Base-by-base conservation (phyloP, 2,113 vertebrate genomes). In the Axis porcinus region DNA sequence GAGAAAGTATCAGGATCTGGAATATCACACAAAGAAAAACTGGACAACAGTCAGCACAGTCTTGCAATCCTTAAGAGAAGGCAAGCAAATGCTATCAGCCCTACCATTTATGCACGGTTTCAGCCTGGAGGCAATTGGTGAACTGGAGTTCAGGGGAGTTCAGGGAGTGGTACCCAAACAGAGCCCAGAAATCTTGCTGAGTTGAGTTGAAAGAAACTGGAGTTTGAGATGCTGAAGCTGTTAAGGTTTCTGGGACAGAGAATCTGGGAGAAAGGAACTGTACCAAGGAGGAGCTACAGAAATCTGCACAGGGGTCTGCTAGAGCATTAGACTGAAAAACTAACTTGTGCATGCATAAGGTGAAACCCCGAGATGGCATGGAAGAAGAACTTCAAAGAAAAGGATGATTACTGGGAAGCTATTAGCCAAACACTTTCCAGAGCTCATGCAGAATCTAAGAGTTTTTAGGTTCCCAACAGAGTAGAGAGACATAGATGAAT, bases 311-410 rank as follows among this genome's bases (percentile, higher is more conserved):
- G 74, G 45, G n/a, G 27, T 54, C n/a, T 47, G 23, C 14, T 52
- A 64, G 36, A 36, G 45, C 15, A 91, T 67, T 81, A 7, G 17
- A 33, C 25, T 82, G 7, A 19, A 57, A 81, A 28, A 81, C 4
- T 40, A 92, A 92, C 70, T 43, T 92, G 40, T 81, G 25, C 33
- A 50, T 30, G 33, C 33, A 87, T 67, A 64, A 10, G 21, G 57
- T 87, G 7, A 82, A 87, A 57, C 19, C 33, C 8, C 2, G 1
- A 45, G 64, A 62, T 14, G 58, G 83, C 3, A 92, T 25, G 21
- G 33, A 95, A 30, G 40, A 85, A 91, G 57, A 67, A 92, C 83
- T 81, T 92, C 40, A 95, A 81, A 30, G 50, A 92, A 92, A 91
- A 91, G 57, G 87, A 92, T 57, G 9, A 55, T 70, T 70, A 81